Evolutionary conservation across 1,140 invertebrate genomes (phyloP), one percentile per base, ranked within the genome.

Genomic region (Danaus plexippus): DNA sequence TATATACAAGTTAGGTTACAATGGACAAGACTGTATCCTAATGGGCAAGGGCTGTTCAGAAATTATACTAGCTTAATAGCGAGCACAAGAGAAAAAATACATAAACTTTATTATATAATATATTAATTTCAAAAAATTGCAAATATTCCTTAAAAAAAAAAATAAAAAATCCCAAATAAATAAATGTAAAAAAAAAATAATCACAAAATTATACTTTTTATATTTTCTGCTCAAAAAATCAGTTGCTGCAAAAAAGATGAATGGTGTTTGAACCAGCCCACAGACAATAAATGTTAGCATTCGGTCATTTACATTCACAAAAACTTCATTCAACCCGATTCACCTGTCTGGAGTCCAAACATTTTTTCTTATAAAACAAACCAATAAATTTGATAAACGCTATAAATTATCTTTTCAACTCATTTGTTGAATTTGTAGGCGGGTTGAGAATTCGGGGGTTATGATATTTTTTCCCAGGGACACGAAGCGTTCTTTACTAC

Each of bases 391-490:
- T 49, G 67, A 74, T 77, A 67, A 47, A 55, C 56, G 52, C 74
- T 71, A 84, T 84, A 84, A 84, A 80, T 84, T 83, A 71, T 75
- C 68, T 66, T 74, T 79, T 80, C 69, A 78, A 54, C 56, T 50
- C 78, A 81, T 83, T 79, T 81, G 80, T 80, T 69, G 51, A 59
- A 56, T 59, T 67, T 51, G 78, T 80, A 75, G 80, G 80, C 80
- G 80, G 80, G 78, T 75, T 75, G 54, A 18, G 13, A 57, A 66
- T 69, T 32, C 22, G 7, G 0, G 5, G 22, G 22, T 32, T 32
- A 32, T 32, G 22, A 32, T 32, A 32, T 8, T 8, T 32, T n/a
- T 32, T 32, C 22, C 22, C 22, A 32, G 22, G 22, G 22, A 59
- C 65, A 69, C 63, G 68, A 59, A 57, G 64, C 18, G 51, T 58